These are phyloP conservation scores for Leptocoma aspasia DNA, from an alignment of 2,113 vertebrate species.

Conservation along the genomic window DNA sequence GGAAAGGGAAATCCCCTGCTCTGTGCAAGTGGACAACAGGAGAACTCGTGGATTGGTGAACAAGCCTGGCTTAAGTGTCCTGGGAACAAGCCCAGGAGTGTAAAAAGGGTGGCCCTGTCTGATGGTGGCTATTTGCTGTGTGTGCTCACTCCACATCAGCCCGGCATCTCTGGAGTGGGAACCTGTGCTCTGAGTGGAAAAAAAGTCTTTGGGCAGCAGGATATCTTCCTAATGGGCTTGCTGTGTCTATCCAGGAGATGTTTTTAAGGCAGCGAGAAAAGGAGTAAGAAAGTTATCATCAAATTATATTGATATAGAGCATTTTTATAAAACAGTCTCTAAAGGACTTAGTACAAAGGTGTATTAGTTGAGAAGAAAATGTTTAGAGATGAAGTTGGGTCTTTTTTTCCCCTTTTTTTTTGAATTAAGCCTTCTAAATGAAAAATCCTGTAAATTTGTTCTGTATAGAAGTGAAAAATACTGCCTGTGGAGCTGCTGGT, in stretches of 20 bases:
- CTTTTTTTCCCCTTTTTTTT: neutral
- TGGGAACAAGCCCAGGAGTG: neutral
- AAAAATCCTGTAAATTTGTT: conserved; percentile 54
- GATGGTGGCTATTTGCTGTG: neutral
- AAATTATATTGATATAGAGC: neutral
- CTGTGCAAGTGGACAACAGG: neutral
- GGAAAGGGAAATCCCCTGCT: neutral
- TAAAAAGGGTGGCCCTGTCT: neutral
- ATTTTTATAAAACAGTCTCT: neutral
- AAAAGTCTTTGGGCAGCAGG: neutral
- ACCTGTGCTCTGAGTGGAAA: neutral
- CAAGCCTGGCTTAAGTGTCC: neutral
- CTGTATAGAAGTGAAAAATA: conserved; percentile 32
- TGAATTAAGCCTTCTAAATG: neutral
- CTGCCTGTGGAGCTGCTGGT: conserved; percentile 23
- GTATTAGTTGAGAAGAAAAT: neutral
- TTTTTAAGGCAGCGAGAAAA: neutral
- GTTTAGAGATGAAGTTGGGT: neutral
- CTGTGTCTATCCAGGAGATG: neutral
- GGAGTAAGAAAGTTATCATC: neutral
- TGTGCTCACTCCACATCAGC: neutral
- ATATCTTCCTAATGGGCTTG: neutral
- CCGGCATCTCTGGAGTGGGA: neutral
- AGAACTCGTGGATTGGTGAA: neutral
- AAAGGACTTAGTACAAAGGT: neutral